Percentiles rank a stretch among this genome's conserved stretches.
Conservation (phyloP, 2,888 invertebrate genomes). For the Drosophila monieri region DNA sequence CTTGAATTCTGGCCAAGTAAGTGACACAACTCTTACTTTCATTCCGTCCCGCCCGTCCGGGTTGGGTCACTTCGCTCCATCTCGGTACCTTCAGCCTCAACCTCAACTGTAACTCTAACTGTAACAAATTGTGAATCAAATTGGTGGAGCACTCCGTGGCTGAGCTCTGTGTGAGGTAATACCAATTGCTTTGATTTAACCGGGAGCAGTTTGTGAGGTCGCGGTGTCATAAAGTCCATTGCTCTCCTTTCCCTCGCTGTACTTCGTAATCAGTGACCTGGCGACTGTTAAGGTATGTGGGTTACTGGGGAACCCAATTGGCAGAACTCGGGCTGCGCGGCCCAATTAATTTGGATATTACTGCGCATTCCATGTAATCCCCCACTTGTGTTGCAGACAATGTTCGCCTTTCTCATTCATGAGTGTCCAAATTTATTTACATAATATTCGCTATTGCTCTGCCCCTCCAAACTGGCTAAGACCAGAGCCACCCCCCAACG, state of each 20-base stretch:
- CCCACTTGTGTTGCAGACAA: background rate
- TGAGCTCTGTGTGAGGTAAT: slow-evolving; percentile 40
- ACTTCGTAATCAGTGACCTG: background rate
- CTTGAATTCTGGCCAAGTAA: slow-evolving; percentile 34
- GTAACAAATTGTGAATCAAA: slow-evolving; percentile 48
- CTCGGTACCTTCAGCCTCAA: slow-evolving; percentile 1
- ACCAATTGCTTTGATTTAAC: slow-evolving; percentile 38
- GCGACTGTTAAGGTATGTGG: background rate
- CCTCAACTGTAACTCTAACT: slow-evolving; percentile 17
- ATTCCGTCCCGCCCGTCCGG: slow-evolving; percentile 9
- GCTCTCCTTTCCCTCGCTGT: slow-evolving; percentile 10
- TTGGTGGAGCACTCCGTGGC: slow-evolving; percentile 21
- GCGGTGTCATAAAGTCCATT: slow-evolving; percentile 14
- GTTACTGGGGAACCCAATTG: background rate
- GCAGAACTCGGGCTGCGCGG: background rate
- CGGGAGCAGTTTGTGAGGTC: slow-evolving; percentile 42
- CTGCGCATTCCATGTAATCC: slow-evolving; percentile 2
- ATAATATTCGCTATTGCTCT: slow-evolving; percentile 16
- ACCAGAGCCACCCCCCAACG: slow-evolving; percentile 10
- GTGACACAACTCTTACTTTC: slow-evolving; percentile 43
- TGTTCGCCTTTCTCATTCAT: slow-evolving; percentile 7
- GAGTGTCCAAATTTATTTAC: slow-evolving; percentile 25
- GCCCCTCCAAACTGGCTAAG: background rate
- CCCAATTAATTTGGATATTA: background rate
- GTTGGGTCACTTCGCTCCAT: slow-evolving; percentile 29